Percentiles rank a stretch among this genome's conserved stretches.
Evolutionary conservation across 2,888 invertebrate genomes (phyloP).

Genomic region (Mallateleia sp.): DNA sequence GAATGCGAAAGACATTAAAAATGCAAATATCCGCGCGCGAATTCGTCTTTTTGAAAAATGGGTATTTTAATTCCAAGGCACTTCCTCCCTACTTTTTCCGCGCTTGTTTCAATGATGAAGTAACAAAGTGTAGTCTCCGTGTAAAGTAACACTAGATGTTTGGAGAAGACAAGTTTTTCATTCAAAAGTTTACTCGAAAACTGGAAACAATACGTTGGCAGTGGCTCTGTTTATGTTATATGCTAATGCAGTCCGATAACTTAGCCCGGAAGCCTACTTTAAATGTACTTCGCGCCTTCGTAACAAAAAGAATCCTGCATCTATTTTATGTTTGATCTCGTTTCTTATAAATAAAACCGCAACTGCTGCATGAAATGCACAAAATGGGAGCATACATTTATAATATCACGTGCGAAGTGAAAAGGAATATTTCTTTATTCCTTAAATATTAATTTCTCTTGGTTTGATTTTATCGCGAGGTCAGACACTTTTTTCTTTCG

Average conservation of each 20-base stretch:
- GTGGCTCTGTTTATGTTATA: conserved; percentile 62
- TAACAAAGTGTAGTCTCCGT: conserved; percentile 47
- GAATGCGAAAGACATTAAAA: neutral
- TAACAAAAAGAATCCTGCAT: conserved; percentile 58
- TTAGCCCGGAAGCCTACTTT: conserved; percentile 67
- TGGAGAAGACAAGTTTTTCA: conserved; percentile 60
- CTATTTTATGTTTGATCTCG: conserved; percentile 66
- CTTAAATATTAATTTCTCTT: neutral
- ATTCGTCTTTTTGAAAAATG: conserved; percentile 43
- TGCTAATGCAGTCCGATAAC: conserved; percentile 72
- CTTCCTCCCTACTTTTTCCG: conserved; percentile 30
- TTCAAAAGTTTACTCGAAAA: conserved; percentile 68
- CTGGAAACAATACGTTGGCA: conserved; percentile 64
- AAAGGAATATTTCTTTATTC: too few species aligned
- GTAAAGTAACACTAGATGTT: conserved; percentile 40
- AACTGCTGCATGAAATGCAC: conserved; percentile 21
- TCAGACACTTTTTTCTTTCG: too few species aligned
- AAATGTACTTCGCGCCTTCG: conserved; percentile 71
- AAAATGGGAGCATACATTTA: conserved; percentile 31
- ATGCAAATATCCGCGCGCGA: conserved; percentile 22
- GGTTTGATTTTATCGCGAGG: too few species aligned
- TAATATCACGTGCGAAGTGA: neutral
- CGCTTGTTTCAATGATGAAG: conserved; percentile 43
- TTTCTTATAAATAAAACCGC: conserved; percentile 40
- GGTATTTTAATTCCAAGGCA: conserved; percentile 47